Percentiles rank a stretch among this genome's conserved stretches.
Evolutionary conservation across 2,113 vertebrate genomes (phyloP).

Genomic region (Phalacrocorax aristotelis): DNA sequence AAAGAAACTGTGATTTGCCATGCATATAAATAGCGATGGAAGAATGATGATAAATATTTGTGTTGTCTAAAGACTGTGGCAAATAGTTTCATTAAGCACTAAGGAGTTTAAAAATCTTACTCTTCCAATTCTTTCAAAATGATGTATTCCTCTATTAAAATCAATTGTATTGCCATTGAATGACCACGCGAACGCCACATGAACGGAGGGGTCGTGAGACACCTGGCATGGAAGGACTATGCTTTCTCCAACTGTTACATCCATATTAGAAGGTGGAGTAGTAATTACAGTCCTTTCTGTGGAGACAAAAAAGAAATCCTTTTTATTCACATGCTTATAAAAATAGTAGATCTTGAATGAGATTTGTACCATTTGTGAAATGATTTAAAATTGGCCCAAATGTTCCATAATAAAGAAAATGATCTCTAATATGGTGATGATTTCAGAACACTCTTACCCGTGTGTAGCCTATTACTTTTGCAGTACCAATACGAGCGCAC

Average conservation of each 20-base stretch:
- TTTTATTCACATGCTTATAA: not conserved
- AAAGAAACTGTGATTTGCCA: constrained; percentile 25
- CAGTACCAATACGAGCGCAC: rapidly evolving
- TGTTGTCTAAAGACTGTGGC: not conserved
- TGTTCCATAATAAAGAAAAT: not conserved
- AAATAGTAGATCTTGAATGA: not conserved
- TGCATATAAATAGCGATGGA: not conserved
- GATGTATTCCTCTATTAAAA: constrained; percentile 75
- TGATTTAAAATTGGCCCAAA: not conserved
- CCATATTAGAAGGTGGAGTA: constrained; percentile 79
- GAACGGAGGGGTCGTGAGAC: constrained; percentile 81
- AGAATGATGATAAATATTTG: not conserved
- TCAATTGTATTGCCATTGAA: constrained; percentile 85
- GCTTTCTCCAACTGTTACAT: constrained; percentile 88
- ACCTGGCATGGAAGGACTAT: constrained; percentile 87
- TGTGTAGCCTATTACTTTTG: not conserved
- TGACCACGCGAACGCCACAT: constrained; percentile 83
- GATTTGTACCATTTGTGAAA: not conserved
- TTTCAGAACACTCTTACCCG: not conserved
- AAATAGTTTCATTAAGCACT: not conserved
- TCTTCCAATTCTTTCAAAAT: constrained; percentile 88
- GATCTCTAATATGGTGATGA: not conserved
- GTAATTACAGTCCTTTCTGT: constrained; percentile 85
- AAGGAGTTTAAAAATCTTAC: constrained; percentile 70
- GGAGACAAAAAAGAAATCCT: not conserved